phyloP scores from a whole-genome alignment of 2,888 invertebrate species.

The Chrysodeixis includens region DNA sequence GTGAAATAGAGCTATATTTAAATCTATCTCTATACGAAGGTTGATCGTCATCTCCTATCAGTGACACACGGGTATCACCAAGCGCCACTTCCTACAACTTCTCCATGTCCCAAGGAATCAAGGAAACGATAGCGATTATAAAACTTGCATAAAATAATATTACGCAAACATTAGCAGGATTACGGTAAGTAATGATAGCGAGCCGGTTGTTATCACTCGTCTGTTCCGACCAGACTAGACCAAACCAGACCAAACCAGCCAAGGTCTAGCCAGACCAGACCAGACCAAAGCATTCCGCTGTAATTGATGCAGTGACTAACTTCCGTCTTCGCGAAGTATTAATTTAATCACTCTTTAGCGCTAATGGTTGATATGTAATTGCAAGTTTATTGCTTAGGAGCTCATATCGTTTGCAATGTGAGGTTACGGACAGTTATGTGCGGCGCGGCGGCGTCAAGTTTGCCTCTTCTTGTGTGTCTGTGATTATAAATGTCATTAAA shows the following conservation, averaged over 20 bases:
- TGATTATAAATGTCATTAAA: too few species aligned
- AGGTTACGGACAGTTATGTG: conserved; percentile 5
- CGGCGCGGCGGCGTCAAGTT: not conserved
- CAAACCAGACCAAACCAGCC: conserved; percentile 17
- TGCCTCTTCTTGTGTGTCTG: too few species aligned
- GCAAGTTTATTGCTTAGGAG: conserved; percentile 6
- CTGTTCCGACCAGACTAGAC: conserved; percentile 17
- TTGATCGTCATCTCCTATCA: too few species aligned
- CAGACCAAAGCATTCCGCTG: conserved; percentile 31
- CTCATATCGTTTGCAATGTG: conserved; percentile 1
- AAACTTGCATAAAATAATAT: conserved; percentile 41
- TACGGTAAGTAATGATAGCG: conserved; percentile 47
- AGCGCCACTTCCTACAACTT: too few species aligned
- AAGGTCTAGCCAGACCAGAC: conserved; percentile 23
- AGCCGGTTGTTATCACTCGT: conserved; percentile 44
- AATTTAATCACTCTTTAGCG: conserved; percentile 28
- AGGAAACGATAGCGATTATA: conserved; percentile 44
- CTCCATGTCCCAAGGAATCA: not conserved
- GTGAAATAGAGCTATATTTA: too few species aligned
- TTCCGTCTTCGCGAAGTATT: conserved; percentile 30
- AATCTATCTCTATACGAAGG: too few species aligned
- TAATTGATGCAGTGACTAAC: conserved; percentile 35
- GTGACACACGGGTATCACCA: too few species aligned
- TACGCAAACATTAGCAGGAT: conserved; percentile 40
- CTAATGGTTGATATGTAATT: conserved; percentile 21